Conservation (phyloP, 1,140 invertebrate genomes). For the Sycophaga agraensis region DNA sequence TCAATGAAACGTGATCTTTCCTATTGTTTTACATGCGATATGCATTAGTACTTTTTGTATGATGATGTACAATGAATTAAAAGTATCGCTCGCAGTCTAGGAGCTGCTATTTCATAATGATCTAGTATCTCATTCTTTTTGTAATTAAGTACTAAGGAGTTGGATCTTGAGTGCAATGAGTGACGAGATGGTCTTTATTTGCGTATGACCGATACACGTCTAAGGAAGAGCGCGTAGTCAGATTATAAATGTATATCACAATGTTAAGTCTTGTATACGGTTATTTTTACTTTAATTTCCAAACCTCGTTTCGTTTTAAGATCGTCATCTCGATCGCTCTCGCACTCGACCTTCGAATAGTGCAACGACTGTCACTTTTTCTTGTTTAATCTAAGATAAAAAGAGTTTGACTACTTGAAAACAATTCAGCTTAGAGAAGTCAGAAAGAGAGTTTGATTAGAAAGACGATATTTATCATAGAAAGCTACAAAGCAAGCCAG, state of each 20-base stretch:
- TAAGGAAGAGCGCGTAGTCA: background rate
- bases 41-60: no score
- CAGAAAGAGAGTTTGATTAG: constrained; percentile 4
- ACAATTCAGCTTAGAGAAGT: background rate
- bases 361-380: no score
- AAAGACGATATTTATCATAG: constrained; percentile 37
- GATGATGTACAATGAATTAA: no score
- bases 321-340: background rate
- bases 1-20: no score
- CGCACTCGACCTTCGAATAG: background rate
- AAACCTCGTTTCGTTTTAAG: no score
- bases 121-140: no score
- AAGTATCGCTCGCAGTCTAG: no score
- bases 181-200: no score
- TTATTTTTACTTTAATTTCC: background rate
- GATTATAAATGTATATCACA: background rate
- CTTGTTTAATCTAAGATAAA: background rate
- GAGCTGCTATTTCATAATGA: no score
- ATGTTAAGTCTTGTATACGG: background rate
- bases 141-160: no score
- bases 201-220: background rate
- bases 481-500: constrained; percentile 57
- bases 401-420: background rate
- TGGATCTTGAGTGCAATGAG: no score
- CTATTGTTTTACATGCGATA: no score